Base-by-base conservation (phyloP, 2,888 invertebrate genomes). In the Xestobium rufovillosum region DNA sequence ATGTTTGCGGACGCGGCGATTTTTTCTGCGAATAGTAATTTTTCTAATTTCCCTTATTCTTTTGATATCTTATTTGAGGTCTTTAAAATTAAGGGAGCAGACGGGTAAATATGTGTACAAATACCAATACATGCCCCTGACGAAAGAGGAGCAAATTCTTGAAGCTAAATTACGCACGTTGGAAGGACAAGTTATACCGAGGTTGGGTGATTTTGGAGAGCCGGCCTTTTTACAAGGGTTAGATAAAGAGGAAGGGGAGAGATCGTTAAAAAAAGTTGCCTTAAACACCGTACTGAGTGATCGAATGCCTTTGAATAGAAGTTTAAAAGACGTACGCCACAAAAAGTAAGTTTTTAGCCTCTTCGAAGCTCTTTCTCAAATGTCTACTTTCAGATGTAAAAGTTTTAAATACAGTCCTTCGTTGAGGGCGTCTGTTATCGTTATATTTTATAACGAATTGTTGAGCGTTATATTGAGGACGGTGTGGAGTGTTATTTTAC, bases 261-360 rank as follows among this genome's bases (percentile, higher is more conserved):
- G 75, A 47, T 73, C 84, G 0, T 77, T 87, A 60, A 80, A 84
- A 53, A 82, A 80, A 57, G 82, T 87, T 48, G 92, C 92, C 1
- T 77, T 95, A 46, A 95, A 95, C 61, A 80, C 88, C 39, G 76
- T 89, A 49, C 71, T 92, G 4, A 92, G 91, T 60, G 87, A 94
- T 59, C 79, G 84, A 58, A 82, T 95, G 56, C 78, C 90, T 1
- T 78, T 90, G 53, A 86, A 88, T 62, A 71, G 95, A 49, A 81
- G 80, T 46, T 64, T 90, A 19, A 75, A 75, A 57, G 89, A 65
- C 49, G 78, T 69, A 61, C 71, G 56, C 54, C 79, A 70, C 51
- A 58, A 61, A 39, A 59, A 65, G 68, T 69, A 51, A 51, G 53
- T 59, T 31, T 26, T 36, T 13, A 31, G n/a, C n/a, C n/a, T n/a